Evolutionary conservation across 2,797 vertebrate species (phyloP), one percentile per base, ranked within the genome.

Genomic region (Oceanodroma leucorhoa): DNA sequence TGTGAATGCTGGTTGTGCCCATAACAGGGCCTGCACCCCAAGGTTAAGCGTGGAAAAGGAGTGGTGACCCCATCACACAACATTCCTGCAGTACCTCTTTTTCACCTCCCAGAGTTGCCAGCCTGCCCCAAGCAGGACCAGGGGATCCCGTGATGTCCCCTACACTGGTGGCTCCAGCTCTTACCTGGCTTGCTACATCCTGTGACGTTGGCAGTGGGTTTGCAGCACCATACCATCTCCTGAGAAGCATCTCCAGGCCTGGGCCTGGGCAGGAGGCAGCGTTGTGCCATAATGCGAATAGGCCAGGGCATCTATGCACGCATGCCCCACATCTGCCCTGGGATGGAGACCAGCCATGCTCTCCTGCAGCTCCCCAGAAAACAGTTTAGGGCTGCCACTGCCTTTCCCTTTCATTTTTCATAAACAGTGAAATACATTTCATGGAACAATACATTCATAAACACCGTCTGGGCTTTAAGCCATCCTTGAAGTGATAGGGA

Each of bases 211-310:
- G 38, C 45, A 81, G n/a, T 12, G 16, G 29, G 38, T 45, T 66
- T 66, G 38, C 60, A 66, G 53, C 53, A 54, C 48, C 20, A 9
- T 12, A 14, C 38, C n/a, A 14, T 34, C 77, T 60, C 46, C n/a
- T 26, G 17, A 67, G 69, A 75, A 67, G 62, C 54, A 61, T 9
- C 40, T 46, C 54, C 46, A 60, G 46, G 46, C 24, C 54, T 67
- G 26, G 40, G 43, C 19, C 51, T 58, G 43, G 38, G 54, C 38
- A 30, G 38, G 29, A 66, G 45, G 45, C 21, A 45, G n/a, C 0
- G 2, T 60, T 38, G 53, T 51, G 51, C 45, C 51, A 12, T 20
- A 51, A 72, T 2, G 6, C 0, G 1, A 43, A 20, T 6, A 7
- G 46, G 24, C 14, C 45, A 26, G 53, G 29, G 16, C 53, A 40